Conservation (phyloP, 1,140 invertebrate species). For the Zaprionus ornatus region DNA sequence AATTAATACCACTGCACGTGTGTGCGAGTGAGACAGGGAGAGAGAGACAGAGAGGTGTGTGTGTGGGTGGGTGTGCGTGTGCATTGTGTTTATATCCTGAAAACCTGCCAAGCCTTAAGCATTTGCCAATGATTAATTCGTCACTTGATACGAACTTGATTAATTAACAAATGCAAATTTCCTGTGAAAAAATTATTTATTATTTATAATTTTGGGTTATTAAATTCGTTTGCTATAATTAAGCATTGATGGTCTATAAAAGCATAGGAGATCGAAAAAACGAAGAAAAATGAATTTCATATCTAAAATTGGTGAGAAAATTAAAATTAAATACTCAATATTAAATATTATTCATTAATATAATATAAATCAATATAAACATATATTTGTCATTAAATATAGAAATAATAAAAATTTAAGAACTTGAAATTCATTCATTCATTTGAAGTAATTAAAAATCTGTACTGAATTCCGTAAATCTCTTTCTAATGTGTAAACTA, state of each 20-base stretch:
- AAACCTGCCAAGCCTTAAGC: slow-evolving; percentile 38
- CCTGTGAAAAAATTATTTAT: slow-evolving; percentile 12
- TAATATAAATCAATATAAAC: neutral
- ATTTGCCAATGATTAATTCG: slow-evolving; percentile 43
- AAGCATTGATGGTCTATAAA: neutral
- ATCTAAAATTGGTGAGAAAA: too few species aligned
- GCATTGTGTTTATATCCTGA: slow-evolving; percentile 17
- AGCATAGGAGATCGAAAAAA: neutral
- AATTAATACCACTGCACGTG: slow-evolving; percentile 45
- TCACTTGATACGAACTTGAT: slow-evolving; percentile 39
- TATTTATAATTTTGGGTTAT: slow-evolving; percentile 4
- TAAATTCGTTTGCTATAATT: neutral
- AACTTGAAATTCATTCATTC: neutral
- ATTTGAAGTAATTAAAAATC: neutral
- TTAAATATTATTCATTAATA: too few species aligned
- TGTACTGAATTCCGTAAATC: neutral
- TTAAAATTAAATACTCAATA: too few species aligned
- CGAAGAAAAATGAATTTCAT: too few species aligned
- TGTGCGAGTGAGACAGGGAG: neutral
- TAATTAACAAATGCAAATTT: slow-evolving; percentile 38
- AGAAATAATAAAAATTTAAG: neutral
- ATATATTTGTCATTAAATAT: neutral
- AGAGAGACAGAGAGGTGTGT: neutral
- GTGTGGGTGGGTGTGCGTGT: neutral
- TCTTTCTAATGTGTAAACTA: neutral